Conservation (phyloP, 37 sponge, comb jelly and placozoan species). For the Cladorhizidae sp. region DNA sequence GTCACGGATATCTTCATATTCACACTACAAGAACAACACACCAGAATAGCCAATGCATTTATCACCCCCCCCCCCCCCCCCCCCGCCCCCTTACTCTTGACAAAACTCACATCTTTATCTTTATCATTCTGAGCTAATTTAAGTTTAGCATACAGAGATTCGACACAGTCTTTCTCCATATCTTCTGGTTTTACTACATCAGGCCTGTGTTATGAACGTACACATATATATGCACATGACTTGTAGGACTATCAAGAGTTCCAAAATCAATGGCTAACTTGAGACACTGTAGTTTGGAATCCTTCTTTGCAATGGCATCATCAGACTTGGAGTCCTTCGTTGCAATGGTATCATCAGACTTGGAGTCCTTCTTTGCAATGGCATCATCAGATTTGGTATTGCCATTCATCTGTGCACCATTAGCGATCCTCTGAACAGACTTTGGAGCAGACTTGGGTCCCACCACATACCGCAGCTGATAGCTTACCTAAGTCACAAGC, state of each 20-base stretch:
- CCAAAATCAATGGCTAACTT: conserved; percentile 39
- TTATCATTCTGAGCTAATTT: conserved; percentile 19
- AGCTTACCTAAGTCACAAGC: conserved; percentile 37
- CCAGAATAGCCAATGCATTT: neutral
- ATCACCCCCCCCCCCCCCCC: no score
- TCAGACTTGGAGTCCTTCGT: neutral
- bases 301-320: conserved; percentile 52
- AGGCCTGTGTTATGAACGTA: conserved; percentile 12
- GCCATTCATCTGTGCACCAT: neutral
- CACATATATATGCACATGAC: neutral
- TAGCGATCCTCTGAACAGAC: neutral
- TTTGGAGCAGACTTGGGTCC: conserved; percentile 34
- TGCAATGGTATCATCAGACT: conserved; percentile 38
- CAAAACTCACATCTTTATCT: conserved; percentile 31
- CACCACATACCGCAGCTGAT: conserved; percentile 53
- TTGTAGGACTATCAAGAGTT: neutral
- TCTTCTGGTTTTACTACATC: conserved; percentile 24
- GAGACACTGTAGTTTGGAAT: conserved; percentile 65
- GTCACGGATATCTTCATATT: neutral
- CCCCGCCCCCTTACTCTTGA: no score
- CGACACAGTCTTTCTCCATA: conserved; percentile 37
- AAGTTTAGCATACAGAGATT: conserved; percentile 56
- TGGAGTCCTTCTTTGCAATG: conserved; percentile 17
- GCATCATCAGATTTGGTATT: conserved; percentile 17
- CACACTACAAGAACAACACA: conserved; percentile 2